phyloP scores from a whole-genome alignment of 2,797 vertebrate genomes.

The Hydrocynus forskahlii region DNA sequence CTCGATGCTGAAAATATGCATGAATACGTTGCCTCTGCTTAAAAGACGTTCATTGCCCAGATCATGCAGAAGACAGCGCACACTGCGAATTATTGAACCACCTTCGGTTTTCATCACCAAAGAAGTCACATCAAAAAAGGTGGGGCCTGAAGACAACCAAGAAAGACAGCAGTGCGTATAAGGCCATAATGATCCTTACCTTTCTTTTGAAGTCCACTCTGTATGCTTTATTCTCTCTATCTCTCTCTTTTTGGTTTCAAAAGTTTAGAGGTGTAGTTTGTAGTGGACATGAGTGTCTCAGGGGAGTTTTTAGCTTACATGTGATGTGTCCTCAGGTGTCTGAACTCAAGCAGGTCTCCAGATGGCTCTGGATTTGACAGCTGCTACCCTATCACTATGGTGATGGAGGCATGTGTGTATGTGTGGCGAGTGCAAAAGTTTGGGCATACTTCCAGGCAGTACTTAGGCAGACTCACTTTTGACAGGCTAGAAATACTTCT shows the following conservation, averaged over 20 bases:
- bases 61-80: background rate
- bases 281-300: background rate
- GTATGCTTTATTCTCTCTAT: background rate
- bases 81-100: slow-evolving; percentile 35
- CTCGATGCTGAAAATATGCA: background rate
- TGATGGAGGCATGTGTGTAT: background rate
- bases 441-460: too few species aligned
- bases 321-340: slow-evolving; percentile 7
- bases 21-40: background rate
- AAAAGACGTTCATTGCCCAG: slow-evolving; percentile 9
- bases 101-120: slow-evolving; percentile 16
- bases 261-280: background rate
- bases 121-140: background rate
- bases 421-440: too few species aligned
- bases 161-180: background rate
- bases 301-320: background rate
- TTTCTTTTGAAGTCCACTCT: background rate
- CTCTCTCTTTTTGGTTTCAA: too few species aligned
- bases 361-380: background rate
- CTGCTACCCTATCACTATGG: background rate
- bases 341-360: background rate
- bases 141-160: slow-evolving; percentile 3
- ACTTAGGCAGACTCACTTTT: too few species aligned
- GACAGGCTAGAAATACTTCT: too few species aligned
- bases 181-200: background rate